Evolutionary conservation across 2,113 vertebrate genomes (phyloP), one percentile per base, ranked within the genome.

Genomic region (Apus apus): DNA sequence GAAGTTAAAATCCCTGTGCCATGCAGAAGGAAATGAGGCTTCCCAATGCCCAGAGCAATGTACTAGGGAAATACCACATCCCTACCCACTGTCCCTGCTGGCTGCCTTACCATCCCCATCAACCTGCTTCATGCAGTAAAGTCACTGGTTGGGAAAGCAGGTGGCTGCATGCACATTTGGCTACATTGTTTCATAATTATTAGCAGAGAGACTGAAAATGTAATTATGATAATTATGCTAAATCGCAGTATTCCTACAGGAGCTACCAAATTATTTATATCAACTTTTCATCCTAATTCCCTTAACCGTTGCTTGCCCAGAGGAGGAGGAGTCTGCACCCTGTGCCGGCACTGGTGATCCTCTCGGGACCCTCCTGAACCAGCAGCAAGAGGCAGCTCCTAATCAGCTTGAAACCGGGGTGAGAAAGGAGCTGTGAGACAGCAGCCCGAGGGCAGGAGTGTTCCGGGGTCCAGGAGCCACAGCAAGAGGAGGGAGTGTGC

Each of bases 181-280:
- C 40, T 89, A 91, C 91, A 93, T 89, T 94, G 81, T 89, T 92
- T 76, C 25, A 0, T 58, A 89, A 76, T 91, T 89, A 95, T 91
- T 92, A 93, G 53, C 66, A 91, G 54, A 84, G 80, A 91, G 89
- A 89, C 32, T 94, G 89, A 94, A 94, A 96, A 93, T 85, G 58
- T 92, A 91, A 95, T 96, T 84, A 91, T 38, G 81, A 91, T 95
- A 94, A 97, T 95, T 80, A 86, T 87, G 51, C 75, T 81, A 77
- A 90, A 86, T 95, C 6, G 2, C 90, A 74, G 70, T 90, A 75
- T 97, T 93, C 85, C 85, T 87, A 79, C 48, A 79, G 89, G 91
- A 95, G 53, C 58, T 91, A 94, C 77, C 40, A 5, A 91, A 75
- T 94, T 89, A 95, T 92, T 97, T 85, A 45, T 85, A 89, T 50